Base-by-base conservation (phyloP, 2,113 vertebrate species). In the Phasianus colchicus region DNA sequence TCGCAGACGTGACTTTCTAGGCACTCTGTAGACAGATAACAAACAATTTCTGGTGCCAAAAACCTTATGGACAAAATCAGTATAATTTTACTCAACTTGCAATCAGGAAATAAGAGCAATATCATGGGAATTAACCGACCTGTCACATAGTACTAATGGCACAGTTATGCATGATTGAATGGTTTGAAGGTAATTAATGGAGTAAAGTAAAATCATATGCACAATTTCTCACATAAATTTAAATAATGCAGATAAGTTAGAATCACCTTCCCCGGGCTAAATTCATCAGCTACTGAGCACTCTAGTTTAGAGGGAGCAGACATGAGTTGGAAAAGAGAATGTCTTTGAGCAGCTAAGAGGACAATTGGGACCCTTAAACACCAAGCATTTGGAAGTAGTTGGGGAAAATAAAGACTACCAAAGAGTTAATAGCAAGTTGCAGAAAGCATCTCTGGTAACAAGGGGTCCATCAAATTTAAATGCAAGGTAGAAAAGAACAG, bases 321-420 rank as follows among this genome's bases (percentile, higher is more conserved):
- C 30, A 77, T n/a, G 84, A 86, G 45, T 86, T 90, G 90, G 21
- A 86, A 74, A 86, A 70, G n/a, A 27, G 19, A 20, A 48, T 64
- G 88, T 82, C 61, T 95, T 32, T 67, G 69, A 82, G 47, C 57
- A 72, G 66, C 88, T 93, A 90, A 72, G 71, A 69, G 76, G 66
- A 95, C 85, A 96, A 94, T 54, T 95, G 83, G 34, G 60, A 95
- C 52, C 72, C 48, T 85, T 94, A 78, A 95, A 95, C 7, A 27
- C 34, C 4, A 87, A 47, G 45, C 94, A 90, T 91, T 4, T 88
- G 76, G 88, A 96, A 94, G 75, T 60, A 60, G 29, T 20, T 94
- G 70, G 58, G 57, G 75, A 84, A 89, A 84, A 89, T 57, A 93
- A 71, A 88, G 34, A 76, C 38, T 27, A 85, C 45, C 77, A 74